phyloP scores from a whole-genome alignment of 2,113 vertebrate species.

The Neodon shergylaensis region DNA sequence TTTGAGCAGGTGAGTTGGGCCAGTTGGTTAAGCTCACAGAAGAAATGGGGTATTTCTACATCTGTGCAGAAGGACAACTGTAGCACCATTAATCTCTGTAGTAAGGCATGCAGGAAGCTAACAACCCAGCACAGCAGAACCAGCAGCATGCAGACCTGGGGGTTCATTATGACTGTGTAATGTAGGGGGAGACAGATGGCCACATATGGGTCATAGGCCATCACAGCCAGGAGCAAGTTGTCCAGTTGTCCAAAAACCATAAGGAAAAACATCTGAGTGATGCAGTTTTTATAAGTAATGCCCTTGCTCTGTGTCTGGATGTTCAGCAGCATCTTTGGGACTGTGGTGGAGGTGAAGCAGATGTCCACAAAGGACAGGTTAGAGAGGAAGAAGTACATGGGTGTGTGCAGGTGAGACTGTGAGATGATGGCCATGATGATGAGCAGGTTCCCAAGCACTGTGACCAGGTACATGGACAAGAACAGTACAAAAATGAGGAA shows the following conservation, averaged over 20 bases:
- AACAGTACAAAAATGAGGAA: not conserved
- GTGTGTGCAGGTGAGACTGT: not conserved
- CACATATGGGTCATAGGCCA: conserved; percentile 45
- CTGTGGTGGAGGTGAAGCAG: not conserved
- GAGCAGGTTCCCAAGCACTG: not conserved
- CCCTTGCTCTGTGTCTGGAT: not conserved
- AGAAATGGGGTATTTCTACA: conserved; percentile 8
- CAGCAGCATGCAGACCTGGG: not conserved
- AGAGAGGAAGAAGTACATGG: not conserved
- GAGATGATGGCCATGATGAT: not conserved
- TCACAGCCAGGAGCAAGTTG: not conserved
- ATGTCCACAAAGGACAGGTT: conserved; percentile 30
- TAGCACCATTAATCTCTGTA: conserved; percentile 28
- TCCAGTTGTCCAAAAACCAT: not conserved
- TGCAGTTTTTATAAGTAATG: not conserved
- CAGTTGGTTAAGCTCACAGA: conserved; percentile 53
- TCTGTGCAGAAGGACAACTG: not conserved
- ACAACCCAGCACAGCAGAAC: not conserved
- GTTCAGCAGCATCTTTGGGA: conserved; percentile 51
- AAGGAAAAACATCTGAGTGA: not conserved
- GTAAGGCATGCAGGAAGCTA: conserved; percentile 33
- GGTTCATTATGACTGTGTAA: not conserved
- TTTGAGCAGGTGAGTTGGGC: conserved; percentile 48
- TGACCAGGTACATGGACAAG: conserved; percentile 23
- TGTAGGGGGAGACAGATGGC: conserved; percentile 64